Base-by-base conservation (phyloP, 2,888 invertebrate species). In the Athalia circularis region DNA sequence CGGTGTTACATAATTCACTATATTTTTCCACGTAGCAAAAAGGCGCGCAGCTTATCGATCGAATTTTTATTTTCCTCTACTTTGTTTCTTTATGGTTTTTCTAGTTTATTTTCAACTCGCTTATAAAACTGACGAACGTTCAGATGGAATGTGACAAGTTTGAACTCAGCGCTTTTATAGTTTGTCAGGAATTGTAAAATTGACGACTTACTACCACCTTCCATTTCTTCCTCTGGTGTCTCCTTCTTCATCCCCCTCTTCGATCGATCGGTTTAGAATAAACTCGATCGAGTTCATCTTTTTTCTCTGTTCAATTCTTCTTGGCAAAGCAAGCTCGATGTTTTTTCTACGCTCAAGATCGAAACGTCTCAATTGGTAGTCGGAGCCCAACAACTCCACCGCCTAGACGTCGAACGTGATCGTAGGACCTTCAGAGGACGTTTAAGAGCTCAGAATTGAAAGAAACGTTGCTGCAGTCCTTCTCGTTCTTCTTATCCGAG, bases 71-170 rank as follows among this genome's bases (percentile, higher is more conserved):
- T 29, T 29, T 29, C 29, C 2, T 29, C n/a, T n/a, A n/a, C n/a
- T n/a, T 29, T 29, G 2, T 29, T 29, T 29, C 29, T 29, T 29
- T 29, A 43, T 11, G 5, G 11, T 13, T 67, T 29, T 29, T 29
- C 2, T 29, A 29, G 0, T 2, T 29, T 29, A 29, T 29, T 29
- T 29, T 2, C 67, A 47, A 9, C 48, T 47, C 11, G 5, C 9
- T 29, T 64, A 15, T 15, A 9, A n/a, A 76, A 76, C 48, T 50
- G 65, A 65, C 52, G 65, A 76, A 13, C 3, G 65, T 5, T 68
- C 15, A 52, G 43, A 68, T 68, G 54, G 15, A 54, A 54, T 52
- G 43, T 54, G 68, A 68, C 68, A 76, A 65, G 65, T 65, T 76
- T 52, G 43, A 65, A 76, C 43, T 64, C 15, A 29, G 52, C 45